Evolutionary conservation across 2,797 vertebrate genomes (phyloP), one percentile per base, ranked within the genome.

Genomic region (Acanthurus leucopareius): DNA sequence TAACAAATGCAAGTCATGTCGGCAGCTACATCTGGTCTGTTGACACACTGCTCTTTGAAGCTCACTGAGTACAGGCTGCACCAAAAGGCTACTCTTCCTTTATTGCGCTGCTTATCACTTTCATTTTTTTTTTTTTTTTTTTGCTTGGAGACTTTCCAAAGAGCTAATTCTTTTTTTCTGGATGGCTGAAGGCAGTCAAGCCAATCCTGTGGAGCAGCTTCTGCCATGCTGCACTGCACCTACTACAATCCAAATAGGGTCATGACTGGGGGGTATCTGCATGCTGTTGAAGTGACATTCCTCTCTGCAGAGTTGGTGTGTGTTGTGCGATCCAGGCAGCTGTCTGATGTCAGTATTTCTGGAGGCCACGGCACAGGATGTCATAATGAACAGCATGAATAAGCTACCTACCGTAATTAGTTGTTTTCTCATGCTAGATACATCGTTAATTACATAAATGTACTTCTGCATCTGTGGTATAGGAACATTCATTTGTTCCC

Each of bases 141-240:
- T 78, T 74, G 80, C 79, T 89, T 88, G 88, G 88, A 90, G 76
- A 80, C 85, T 77, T 90, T 91, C 89, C 90, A 93, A 86, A 87
- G 85, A 82, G 79, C 85, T 84, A 79, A 83, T 91, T 92, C 74
- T 87, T 87, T 91, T 86, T 88, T 82, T 87, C 75, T 89, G 79
- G 64, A 83, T 90, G 85, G 84, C 88, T 90, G 65, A 90, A 88
- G 80, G 91, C 89, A 89, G 85, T 90, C 87, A 73, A 81, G 82
- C 88, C 90, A 91, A 81, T 88, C 82, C 88, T 70, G 72, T 85
- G 75, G 70, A 90, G 89, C 79, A 83, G 82, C 73, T 86, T 89
- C 83, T 86, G 83, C 88, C 83, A 91, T 92, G 90, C 88, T 92
- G 92, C 88, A 89, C 74, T 90, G 90, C 89, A 91, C 85, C 87